Percentiles rank a stretch among this genome's conserved stretches.
Evolutionary conservation across 2,797 vertebrate genomes (phyloP).

Genomic region (Sebastes jordani): DNA sequence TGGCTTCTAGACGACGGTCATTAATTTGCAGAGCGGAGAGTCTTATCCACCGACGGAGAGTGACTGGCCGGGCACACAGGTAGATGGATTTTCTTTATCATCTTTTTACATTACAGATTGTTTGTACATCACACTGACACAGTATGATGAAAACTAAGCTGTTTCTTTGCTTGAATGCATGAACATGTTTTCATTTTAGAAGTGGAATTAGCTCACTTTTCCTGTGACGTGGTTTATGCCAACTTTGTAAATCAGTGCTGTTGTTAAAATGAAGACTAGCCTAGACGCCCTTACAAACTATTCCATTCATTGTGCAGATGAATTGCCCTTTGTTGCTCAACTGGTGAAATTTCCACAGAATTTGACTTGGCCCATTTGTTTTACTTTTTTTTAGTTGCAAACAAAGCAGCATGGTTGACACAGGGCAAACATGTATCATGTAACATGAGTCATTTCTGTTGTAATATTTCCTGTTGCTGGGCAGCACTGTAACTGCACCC

Average conservation of each 20-base stretch:
- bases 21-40: constrained; percentile 96
- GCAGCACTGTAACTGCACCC: accelerated
- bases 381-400: neutral
- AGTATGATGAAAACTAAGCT: neutral
- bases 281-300: neutral
- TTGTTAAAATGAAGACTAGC: neutral
- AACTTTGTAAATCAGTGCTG: neutral
- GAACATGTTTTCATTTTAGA: neutral
- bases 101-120: neutral
- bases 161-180: neutral
- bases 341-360: neutral
- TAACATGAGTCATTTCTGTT: neutral
- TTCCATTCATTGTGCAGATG: neutral
- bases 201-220: neutral
- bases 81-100: constrained; percentile 32
- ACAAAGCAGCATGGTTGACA: no score
- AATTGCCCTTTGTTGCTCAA: neutral
- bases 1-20: constrained; percentile 87
- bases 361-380: neutral
- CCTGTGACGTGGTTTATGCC: no score
- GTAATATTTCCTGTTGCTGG: neutral
- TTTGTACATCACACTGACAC: neutral
- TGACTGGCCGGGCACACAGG: constrained; percentile 88
- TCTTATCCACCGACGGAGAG: constrained; percentile 92
- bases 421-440: no score